Conservation (phyloP, 1,140 invertebrate species). For the Panagrolaimus sp. region DNA sequence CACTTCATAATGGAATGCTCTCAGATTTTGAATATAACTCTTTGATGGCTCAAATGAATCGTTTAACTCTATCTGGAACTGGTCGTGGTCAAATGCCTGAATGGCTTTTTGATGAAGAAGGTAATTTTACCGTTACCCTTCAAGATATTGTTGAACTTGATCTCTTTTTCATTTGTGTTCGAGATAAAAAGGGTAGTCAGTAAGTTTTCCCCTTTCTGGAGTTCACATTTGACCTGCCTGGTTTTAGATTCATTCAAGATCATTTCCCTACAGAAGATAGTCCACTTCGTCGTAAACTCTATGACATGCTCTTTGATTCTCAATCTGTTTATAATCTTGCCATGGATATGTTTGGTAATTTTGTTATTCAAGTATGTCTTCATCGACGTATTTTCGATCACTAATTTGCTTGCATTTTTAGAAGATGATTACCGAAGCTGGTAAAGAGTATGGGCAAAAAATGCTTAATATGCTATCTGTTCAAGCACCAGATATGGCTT, state of each 20-base stretch:
- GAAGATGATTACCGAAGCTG: conserved; percentile 7
- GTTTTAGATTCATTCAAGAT: conserved; percentile 12
- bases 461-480: background rate
- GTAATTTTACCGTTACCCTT: background rate
- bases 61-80: background rate
- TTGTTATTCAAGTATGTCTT: background rate
- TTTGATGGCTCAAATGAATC: background rate
- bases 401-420: background rate
- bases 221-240: too few species aligned
- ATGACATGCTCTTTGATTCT: background rate
- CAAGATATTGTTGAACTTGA: conserved; percentile 14
- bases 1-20: background rate
- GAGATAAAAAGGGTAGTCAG: conserved; percentile 12
- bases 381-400: background rate
- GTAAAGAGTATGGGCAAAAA: background rate
- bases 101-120: conserved; percentile 11
- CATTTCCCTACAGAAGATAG: conserved; percentile 2
- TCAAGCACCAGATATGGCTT: conserved; percentile 15
- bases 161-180: background rate
- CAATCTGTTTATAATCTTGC: conserved; percentile 6
- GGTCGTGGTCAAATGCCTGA: conserved; percentile 9
- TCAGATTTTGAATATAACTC: background rate
- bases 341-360: conserved; percentile 14
- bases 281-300: background rate
- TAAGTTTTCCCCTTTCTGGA: background rate